phyloP scores from a whole-genome alignment of 2,888 invertebrate genomes.

The Hypomecis punctinalis region DNA sequence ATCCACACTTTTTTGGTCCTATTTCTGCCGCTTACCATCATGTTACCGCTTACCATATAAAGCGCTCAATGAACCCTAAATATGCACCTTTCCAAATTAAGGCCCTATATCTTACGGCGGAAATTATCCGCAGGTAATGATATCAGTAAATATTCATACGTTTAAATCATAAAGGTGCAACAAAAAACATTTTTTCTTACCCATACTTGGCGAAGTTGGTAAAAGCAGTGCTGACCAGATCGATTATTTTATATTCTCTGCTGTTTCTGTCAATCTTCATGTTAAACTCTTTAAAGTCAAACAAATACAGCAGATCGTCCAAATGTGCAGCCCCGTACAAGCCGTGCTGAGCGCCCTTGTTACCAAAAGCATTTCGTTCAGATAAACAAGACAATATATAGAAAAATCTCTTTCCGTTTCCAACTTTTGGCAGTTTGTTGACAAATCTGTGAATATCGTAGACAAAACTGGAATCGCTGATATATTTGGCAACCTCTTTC shows the following conservation, averaged over 20 bases:
- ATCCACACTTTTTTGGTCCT: no score
- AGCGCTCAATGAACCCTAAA: no score
- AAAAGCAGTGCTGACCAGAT: constrained; percentile 54
- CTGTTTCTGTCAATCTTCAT: constrained; percentile 49
- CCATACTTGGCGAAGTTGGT: constrained; percentile 69
- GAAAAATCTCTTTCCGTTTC: constrained; percentile 45
- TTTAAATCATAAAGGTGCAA: no score
- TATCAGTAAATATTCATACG: no score
- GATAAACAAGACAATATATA: constrained; percentile 55
- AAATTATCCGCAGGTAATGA: no score
- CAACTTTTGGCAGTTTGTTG: constrained; percentile 36
- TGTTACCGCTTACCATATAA: no score
- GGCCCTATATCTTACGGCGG: no score
- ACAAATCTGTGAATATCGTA: constrained; percentile 49
- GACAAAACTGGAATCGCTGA: constrained; percentile 41
- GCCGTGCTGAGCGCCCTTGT: constrained; percentile 45
- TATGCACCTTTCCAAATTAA: no score
- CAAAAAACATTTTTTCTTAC: constrained; percentile 46
- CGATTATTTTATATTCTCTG: constrained; percentile 55
- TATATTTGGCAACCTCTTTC: constrained; percentile 44
- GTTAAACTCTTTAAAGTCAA: constrained; percentile 46
- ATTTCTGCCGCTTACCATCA: no score
- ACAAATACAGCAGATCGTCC: constrained; percentile 58
- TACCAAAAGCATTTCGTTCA: constrained; percentile 52
- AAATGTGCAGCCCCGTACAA: constrained; percentile 54